Base-by-base conservation (phyloP, 2,797 vertebrate genomes). In the Eutrigla gurnardus region DNA sequence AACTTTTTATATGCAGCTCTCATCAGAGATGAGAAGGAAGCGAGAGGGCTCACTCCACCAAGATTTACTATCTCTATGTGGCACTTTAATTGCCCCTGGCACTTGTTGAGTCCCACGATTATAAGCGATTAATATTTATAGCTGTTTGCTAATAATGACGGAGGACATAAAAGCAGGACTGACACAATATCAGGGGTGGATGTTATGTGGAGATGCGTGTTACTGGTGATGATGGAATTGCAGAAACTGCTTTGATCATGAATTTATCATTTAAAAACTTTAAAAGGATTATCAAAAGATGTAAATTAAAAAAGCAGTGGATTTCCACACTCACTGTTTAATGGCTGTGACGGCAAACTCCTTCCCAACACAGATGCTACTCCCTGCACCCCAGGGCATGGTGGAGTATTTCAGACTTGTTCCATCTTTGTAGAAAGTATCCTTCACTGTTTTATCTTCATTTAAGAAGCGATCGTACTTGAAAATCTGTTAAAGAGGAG, bases 371-470 rank as follows among this genome's bases (percentile, higher is more conserved):
- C 98, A 99, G n/a, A 90, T 92, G 80, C 95, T 96, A 13, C 72
- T 77, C 0, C 96, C 96, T 0, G 94, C 95, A 0, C 98, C 97
- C 97, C 97, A 99, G 0, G 97, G 97, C 96, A 99, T 93, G 80
- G 10, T 96, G 81, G 87, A 93, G 50, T 97, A 94, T 77, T 96
- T 96, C 80, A 97, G 65, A 61, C 65, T 94, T 75, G 89, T 90
- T 15, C 94, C 95, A 0, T 90, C 64, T 80, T 96, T 99, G 84
- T 92, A 96, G 92, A 99, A 99, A 17, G 86, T 80, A 13, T 82
- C 89, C 60, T 94, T 98, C 65, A 90, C 89, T 47, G 92, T 96
- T 72, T 94, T 92, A 0, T 96, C 88, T 0, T 91, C 78, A 57
- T 95, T 96, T 25, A 99, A 73, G 57, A 99, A 99, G 39, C 97